phyloP scores from a whole-genome alignment of 2,797 vertebrate species.

The Microcaecilia unicolor region DNA sequence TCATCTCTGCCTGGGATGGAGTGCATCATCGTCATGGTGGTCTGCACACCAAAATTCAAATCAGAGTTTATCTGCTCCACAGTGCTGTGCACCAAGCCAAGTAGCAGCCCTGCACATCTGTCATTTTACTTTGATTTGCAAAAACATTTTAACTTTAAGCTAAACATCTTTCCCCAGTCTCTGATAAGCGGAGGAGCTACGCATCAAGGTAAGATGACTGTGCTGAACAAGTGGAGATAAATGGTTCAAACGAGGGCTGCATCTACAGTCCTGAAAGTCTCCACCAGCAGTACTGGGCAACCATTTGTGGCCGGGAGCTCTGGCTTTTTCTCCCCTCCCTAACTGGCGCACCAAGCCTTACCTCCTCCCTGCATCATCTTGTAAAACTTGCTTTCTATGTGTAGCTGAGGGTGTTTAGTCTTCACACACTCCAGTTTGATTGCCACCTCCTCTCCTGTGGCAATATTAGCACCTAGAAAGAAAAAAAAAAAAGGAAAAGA shows the following conservation, averaged over 20 bases:
- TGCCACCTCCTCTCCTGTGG: slow-evolving; percentile 90
- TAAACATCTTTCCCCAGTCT: no score
- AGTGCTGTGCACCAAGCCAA: not conserved
- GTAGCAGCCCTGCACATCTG: not conserved
- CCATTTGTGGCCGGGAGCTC: no score
- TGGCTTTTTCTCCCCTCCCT: not conserved
- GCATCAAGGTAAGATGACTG: no score
- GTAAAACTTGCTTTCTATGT: slow-evolving; percentile 98
- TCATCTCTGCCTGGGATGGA: no score
- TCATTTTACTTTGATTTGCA: not conserved
- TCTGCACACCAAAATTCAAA: no score
- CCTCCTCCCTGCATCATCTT: slow-evolving; percentile 98
- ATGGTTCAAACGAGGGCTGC: no score
- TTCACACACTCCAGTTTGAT: slow-evolving; percentile 97
- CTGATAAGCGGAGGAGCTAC: no score
- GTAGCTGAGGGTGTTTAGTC: slow-evolving; percentile 92
- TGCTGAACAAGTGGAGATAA: no score
- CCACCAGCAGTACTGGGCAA: no score
- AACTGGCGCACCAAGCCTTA: slow-evolving; percentile 31
- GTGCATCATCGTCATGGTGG: no score
- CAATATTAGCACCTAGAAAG: slow-evolving; percentile 84
- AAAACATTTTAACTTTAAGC: slow-evolving; percentile 6
- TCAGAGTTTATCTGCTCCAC: not conserved
- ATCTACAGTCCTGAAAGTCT: no score
- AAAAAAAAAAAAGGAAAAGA: slow-evolving; percentile 3